Percentiles rank a stretch among this genome's conserved stretches.
Conservation (phyloP, 64 coral and sea anemone genomes). For the Stylophora pistillata region DNA sequence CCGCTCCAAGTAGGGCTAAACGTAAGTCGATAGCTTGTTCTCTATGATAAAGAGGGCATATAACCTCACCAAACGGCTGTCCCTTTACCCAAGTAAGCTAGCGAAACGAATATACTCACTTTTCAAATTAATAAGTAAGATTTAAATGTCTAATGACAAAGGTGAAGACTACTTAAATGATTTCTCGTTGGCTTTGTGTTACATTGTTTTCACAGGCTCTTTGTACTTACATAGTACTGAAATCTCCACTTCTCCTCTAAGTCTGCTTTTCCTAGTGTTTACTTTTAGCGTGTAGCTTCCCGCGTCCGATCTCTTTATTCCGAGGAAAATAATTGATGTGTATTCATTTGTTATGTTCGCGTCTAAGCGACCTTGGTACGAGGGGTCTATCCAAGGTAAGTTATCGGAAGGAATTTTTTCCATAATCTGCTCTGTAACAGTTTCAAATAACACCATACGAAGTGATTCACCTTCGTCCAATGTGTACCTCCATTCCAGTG, state of each 20-base stretch:
- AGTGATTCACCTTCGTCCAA: background rate
- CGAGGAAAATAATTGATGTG: background rate
- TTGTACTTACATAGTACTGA: background rate
- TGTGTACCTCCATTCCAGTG: constrained; percentile 2
- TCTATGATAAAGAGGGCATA: no score
- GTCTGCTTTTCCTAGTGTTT: background rate
- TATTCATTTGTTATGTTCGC: background rate
- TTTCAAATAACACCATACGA: background rate
- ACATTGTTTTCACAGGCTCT: no score
- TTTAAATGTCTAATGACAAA: no score
- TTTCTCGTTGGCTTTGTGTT: background rate
- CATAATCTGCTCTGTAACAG: background rate
- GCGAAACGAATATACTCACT: no score
- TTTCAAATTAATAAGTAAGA: no score
- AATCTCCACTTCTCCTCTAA: background rate
- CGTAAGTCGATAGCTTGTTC: no score
- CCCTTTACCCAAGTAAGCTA: no score
- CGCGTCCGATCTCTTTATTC: background rate
- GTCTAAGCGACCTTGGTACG: background rate
- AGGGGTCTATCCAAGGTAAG: background rate
- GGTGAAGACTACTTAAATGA: background rate
- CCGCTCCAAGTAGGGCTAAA: no score
- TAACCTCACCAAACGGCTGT: no score
- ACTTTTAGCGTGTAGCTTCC: background rate
- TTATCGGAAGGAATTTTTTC: no score